Percentiles rank a stretch among this genome's conserved stretches.
phyloP scores from a whole-genome alignment of 2,113 vertebrate genomes.

The Dolichotis patagonum region DNA sequence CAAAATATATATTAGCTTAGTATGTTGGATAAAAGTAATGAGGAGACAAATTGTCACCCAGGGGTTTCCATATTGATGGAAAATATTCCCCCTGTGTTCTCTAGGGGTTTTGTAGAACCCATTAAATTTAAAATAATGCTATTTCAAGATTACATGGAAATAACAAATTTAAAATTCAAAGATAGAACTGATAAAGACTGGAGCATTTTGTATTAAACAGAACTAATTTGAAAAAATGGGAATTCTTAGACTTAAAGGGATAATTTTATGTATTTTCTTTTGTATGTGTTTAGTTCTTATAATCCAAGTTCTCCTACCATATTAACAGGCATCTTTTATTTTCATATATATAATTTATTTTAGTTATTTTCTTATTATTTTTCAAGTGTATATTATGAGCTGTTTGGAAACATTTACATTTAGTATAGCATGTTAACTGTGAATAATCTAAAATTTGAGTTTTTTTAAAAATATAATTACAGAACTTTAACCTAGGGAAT shows the following conservation, averaged over 20 bases:
- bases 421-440: constrained; percentile 1
- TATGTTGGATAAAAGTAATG: constrained; percentile 71
- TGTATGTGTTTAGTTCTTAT: not conserved
- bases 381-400: constrained; percentile 57
- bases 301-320: constrained; percentile 17
- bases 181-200: constrained; percentile 33
- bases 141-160: constrained; percentile 68
- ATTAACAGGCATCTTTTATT: constrained; percentile 42
- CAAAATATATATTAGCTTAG: constrained; percentile 71
- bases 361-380: constrained; percentile 41
- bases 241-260: constrained; percentile 37
- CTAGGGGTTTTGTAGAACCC: constrained; percentile 42
- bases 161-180: constrained; percentile 54
- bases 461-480: constrained; percentile 29
- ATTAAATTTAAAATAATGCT: constrained; percentile 74
- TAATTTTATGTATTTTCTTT: constrained; percentile 48
- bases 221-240: constrained; percentile 58
- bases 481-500: constrained; percentile 1
- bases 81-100: constrained; percentile 55
- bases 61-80: constrained; percentile 64
- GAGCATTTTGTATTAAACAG: constrained; percentile 57
- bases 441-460: constrained; percentile 59
- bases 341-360: constrained; percentile 40
- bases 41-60: constrained; percentile 67
- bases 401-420: constrained; percentile 47